Evolutionary conservation across 2,113 vertebrate species (phyloP).

Genomic region (Toxotes jaculatrix): DNA sequence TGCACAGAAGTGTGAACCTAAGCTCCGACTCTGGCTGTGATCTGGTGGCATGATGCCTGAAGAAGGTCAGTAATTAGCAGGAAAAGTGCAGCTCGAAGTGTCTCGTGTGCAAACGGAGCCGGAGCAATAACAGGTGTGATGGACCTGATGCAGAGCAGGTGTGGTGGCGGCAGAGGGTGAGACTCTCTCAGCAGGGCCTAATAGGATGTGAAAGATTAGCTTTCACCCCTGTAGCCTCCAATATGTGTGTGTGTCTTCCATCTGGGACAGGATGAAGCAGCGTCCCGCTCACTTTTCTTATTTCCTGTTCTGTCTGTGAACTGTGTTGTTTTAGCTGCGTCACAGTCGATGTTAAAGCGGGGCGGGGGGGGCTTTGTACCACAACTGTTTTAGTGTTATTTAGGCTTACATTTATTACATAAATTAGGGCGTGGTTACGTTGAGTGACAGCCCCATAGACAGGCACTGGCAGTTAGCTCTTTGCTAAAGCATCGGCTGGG

Average conservation of each 20-base stretch:
- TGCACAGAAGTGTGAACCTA: too few relatives aligned
- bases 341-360: too few relatives aligned
- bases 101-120: neutral
- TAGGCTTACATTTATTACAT: too few relatives aligned
- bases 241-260: conserved; percentile 10
- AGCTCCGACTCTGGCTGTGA: too few relatives aligned
- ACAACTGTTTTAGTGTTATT: too few relatives aligned
- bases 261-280: neutral
- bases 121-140: neutral
- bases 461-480: too few relatives aligned
- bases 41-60: neutral
- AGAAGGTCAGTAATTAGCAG: conserved; percentile 35
- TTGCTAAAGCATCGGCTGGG: too few relatives aligned
- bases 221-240: conserved; percentile 26
- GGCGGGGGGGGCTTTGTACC: too few relatives aligned
- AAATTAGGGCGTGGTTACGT: too few relatives aligned
- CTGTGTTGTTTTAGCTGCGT: too few relatives aligned
- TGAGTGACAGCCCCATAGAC: too few relatives aligned
- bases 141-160: neutral
- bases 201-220: conserved; percentile 43
- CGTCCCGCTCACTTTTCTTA: neutral
- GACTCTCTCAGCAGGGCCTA: conserved; percentile 1
- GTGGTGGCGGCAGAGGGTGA: neutral
- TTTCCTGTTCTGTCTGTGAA: neutral
- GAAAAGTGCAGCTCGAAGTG: neutral